Conservation (phyloP, 1,140 invertebrate genomes). For the Stenopsyche tienmushanensis region DNA sequence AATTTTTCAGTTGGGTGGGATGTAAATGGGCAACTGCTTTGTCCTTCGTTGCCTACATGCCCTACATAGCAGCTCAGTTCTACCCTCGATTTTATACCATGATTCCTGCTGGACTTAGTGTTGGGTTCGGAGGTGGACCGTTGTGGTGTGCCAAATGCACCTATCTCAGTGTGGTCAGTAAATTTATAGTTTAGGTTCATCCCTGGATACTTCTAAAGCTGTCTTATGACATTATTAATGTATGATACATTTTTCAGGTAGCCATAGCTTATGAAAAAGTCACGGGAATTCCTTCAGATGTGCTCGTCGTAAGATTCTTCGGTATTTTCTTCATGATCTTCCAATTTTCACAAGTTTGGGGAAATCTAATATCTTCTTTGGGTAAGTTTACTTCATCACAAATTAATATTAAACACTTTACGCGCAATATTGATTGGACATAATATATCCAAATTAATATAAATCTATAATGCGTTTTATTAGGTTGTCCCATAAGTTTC, state of each 20-base stretch:
- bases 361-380: conserved; percentile 87
- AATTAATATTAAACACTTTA: not conserved
- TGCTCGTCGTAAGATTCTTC: conserved; percentile 79
- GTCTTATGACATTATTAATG: too few species aligned
- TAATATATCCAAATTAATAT: not conserved
- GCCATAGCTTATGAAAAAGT: conserved; percentile 68
- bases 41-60: conserved; percentile 81
- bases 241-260: conserved; percentile 50
- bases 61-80: conserved; percentile 84
- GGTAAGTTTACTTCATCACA: conserved; percentile 53
- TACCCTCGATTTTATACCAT: conserved; percentile 80
- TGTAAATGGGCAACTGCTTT: conserved; percentile 86
- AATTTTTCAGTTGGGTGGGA: conserved; percentile 65
- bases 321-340: conserved; percentile 92
- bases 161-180: conserved; percentile 73
- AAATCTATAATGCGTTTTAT: not conserved
- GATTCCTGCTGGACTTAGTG: conserved; percentile 77
- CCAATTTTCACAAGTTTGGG: conserved; percentile 89
- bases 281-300: conserved; percentile 65
- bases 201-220: too few species aligned
- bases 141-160: conserved; percentile 88
- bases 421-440: not conserved
- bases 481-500: not conserved
- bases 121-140: conserved; percentile 82
- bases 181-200: too few species aligned